phyloP scores from a whole-genome alignment of 2,797 vertebrate species.

The Melanotaenia pygmaea region DNA sequence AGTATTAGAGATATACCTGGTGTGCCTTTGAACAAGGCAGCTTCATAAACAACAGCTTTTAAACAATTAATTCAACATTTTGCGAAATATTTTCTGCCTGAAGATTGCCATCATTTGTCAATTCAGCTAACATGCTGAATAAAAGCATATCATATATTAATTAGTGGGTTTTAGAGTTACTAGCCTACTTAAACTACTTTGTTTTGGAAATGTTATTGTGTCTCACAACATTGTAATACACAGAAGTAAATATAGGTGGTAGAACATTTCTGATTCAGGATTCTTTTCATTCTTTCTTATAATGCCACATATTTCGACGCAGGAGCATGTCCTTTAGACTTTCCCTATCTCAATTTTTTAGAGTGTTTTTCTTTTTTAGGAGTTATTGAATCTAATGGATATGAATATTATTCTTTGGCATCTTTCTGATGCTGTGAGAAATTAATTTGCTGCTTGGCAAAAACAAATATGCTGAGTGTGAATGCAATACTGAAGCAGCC shows the following conservation, averaged over 20 bases:
- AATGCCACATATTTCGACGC: not conserved
- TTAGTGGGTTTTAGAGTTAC: not conserved
- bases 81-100: not conserved
- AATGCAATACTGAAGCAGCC: not conserved
- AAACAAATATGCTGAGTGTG: not conserved
- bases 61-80: not conserved
- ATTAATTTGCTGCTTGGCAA: not conserved
- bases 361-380: not conserved
- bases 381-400: not conserved
- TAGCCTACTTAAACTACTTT: not conserved
- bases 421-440: not conserved
- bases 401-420: not conserved
- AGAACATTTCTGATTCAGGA: not conserved
- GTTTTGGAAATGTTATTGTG: not conserved
- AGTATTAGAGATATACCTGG: not conserved
- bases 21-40: not conserved
- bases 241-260: constrained; percentile 1
- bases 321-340: not conserved
- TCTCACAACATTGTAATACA: not conserved
- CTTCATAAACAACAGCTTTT: not conserved
- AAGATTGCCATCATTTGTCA: not conserved
- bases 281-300: not conserved
- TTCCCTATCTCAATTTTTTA: too few relatives aligned
- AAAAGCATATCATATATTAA: not conserved
- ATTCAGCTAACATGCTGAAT: not conserved